Base-by-base conservation (phyloP, 2,888 invertebrate species). In the Lagria hirta region DNA sequence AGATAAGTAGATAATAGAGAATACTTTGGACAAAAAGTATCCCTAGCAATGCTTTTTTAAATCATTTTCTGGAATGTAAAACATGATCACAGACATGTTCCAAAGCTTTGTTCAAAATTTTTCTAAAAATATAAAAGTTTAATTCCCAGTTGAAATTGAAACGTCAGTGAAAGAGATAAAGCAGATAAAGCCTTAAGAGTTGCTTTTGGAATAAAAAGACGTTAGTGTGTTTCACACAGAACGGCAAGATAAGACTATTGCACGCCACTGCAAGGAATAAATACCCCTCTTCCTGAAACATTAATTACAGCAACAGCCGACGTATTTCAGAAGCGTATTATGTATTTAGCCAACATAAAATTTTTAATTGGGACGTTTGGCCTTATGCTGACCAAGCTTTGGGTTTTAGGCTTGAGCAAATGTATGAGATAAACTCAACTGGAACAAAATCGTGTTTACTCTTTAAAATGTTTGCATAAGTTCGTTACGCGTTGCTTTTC, bases 281-380 rank as follows among this genome's bases (percentile, higher is more conserved):
- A 38, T 29, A 22, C 38, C 11, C 33, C 11, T 8, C 10, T 30
- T 30, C 33, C 7, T 14, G 15, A 5, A 23, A 23, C 28, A 37
- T 37, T 20, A 37, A 37, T 37, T 37, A 37, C 27, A 3, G 22
- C 21, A 22, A n/a, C n/a, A n/a, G n/a, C 17, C 8, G 7, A 30
- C 30, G 22, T 23, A 21, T 38, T 38, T 15, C 30, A 7, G 30
- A 10, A 12, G 34, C 22, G 20, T 22, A 28, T 37, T 30, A 37
- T 37, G 20, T 21, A 37, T 37, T 37, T 37, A 37, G 30, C 15
- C 21, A 30, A 22, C 38, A 38, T 23, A 30, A 38, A 38, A 38
- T 38, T 38, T 38, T 38, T 38, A 38, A 38, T 38, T 38, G 38
- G 38, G 22, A 38, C 22, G 38, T 38, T 35, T 35, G 35, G 24